These are phyloP conservation scores for Neuroterus valhalla DNA, from an alignment of 1,140 invertebrate species.

Conservation along the genomic window DNA sequence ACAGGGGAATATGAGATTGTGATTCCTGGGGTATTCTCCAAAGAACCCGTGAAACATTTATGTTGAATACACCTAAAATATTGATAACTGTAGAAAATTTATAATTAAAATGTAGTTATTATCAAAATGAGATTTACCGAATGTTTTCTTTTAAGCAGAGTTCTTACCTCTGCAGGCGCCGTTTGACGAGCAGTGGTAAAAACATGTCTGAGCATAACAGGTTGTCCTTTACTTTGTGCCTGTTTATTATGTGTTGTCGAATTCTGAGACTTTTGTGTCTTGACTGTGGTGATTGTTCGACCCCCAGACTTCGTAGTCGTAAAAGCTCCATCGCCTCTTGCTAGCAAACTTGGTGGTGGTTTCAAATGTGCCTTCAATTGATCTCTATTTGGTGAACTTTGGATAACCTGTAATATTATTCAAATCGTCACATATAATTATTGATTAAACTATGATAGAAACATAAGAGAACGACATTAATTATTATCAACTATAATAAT, in stretches of 20 bases:
- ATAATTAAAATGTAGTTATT: conserved; percentile 24
- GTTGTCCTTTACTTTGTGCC: conserved; percentile 67
- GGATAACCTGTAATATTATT: conserved; percentile 77
- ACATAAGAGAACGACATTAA: too few species aligned
- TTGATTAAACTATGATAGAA: too few species aligned
- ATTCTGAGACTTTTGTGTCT: conserved; percentile 70
- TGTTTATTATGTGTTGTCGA: conserved; percentile 64
- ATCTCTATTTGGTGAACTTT: conserved; percentile 92
- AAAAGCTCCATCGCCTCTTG: conserved; percentile 69
- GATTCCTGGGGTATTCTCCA: too few species aligned
- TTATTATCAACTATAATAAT: too few species aligned
- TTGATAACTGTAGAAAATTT: neutral
- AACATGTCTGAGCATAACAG: conserved; percentile 71
- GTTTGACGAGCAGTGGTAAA: conserved; percentile 66
- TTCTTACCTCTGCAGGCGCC: conserved; percentile 64
- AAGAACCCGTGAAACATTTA: neutral
- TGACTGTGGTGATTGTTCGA: conserved; percentile 70
- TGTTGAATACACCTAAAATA: neutral
- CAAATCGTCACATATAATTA: neutral
- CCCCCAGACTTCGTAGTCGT: conserved; percentile 69
- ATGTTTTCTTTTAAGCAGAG: conserved; percentile 22
- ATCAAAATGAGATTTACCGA: conserved; percentile 38
- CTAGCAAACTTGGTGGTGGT: conserved; percentile 85
- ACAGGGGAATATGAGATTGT: too few species aligned
- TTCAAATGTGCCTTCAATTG: conserved; percentile 90